Evolutionary conservation across 37 sponge, comb jelly and placozoan species (phyloP), one percentile per base, ranked within the genome.

Genomic region (Cladorhizidae sp.): DNA sequence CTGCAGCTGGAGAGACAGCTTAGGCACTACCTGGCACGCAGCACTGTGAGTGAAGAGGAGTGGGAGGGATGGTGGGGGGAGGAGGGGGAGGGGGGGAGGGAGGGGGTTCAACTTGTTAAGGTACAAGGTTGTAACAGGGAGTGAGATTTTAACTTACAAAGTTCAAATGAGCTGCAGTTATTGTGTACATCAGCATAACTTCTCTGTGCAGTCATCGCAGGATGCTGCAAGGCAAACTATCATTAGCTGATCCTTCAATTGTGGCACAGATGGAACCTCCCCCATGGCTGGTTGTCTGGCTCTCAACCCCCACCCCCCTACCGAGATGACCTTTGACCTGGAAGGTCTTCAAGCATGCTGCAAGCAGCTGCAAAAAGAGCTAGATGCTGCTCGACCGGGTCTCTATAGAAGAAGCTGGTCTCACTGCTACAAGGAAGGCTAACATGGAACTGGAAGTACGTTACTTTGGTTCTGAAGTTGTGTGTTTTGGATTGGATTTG

Each of bases 1-100:
- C 77, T 88, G 40, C 92, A 91, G 63, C 82, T 94, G 73, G 95
- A 94, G 72, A 80, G 70, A 59, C 92, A 94, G 61, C 55, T 93
- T 23, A 69, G 80, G 14, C 61, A 74, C 61, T 87, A 68, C 40
- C 45, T 87, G 17, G 49, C 82, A 41, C 50, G 31, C 35, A 58
- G 38, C 0, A n/a, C n/a, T n/a, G n/a, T n/a, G n/a, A n/a, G n/a
- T n/a, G n/a, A n/a, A n/a, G n/a, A n/a, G n/a, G n/a, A n/a, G n/a
- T n/a, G 31, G 74, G 2, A 54, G 17, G 11, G 31, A 36, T 31
- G 31, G 7, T 12, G 9, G 28, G 6, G 61, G 17, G 61, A 17
- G 7, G 61, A 28, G 61, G 61, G 17, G 28, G 61, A n/a, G n/a
- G n/a, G n/a, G n/a, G n/a, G n/a, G n/a, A n/a, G n/a, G n/a, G n/a